Percentiles rank a stretch among this genome's conserved stretches.
phyloP scores from a whole-genome alignment of 2,888 invertebrate species.

The Cremastinae sp. region DNA sequence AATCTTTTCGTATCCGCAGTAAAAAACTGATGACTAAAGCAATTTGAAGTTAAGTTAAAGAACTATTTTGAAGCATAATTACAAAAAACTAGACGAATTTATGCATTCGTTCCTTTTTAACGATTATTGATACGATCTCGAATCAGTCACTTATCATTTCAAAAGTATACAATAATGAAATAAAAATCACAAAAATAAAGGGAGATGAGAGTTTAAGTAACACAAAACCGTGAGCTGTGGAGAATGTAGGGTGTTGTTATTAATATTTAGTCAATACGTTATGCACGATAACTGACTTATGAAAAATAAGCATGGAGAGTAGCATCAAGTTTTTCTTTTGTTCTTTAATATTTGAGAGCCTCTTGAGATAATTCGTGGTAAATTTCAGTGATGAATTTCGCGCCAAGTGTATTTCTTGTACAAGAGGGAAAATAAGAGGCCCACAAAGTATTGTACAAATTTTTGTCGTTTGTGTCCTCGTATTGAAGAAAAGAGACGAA shows the following conservation, averaged over 20 bases:
- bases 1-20: no score
- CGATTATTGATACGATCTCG: no score
- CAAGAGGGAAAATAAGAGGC: constrained; percentile 1
- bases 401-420: neutral
- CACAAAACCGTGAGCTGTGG: neutral
- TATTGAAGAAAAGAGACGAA: constrained; percentile 21
- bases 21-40: no score
- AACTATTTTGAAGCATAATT: no score
- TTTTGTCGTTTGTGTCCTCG: constrained; percentile 40
- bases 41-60: no score
- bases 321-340: neutral
- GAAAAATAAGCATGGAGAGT: constrained; percentile 1
- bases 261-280: constrained; percentile 10
- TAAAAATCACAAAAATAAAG: neutral
- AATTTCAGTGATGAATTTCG: constrained; percentile 13
- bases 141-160: no score
- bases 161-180: neutral
- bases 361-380: neutral
- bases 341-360: neutral
- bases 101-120: no score
- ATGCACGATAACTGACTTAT: neutral
- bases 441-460: constrained; percentile 36
- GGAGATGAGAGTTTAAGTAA: constrained; percentile 27
- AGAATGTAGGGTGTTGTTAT: neutral
- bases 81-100: no score